Evolutionary conservation across 2,888 invertebrate genomes (phyloP).

Genomic region (Apotomis capreana): DNA sequence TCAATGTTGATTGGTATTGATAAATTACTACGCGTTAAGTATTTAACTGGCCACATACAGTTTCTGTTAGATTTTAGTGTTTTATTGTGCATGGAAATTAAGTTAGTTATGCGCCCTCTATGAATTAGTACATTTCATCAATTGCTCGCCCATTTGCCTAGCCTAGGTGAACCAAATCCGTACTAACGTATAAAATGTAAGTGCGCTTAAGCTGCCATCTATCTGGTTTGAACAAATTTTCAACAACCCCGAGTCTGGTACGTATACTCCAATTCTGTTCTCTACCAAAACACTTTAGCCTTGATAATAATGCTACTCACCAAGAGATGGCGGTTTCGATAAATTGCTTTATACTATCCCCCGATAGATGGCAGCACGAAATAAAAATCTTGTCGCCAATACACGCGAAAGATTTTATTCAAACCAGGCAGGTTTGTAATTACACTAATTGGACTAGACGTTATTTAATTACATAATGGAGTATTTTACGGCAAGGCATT

Average conservation of each 20-base stretch:
- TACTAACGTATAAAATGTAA: too few relatives aligned
- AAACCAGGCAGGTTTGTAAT: slow-evolving; percentile 16
- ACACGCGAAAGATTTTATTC: background rate
- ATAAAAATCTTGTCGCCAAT: background rate
- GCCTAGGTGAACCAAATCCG: too few relatives aligned
- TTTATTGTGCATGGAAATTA: too few relatives aligned
- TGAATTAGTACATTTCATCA: too few relatives aligned
- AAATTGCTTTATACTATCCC: slow-evolving; percentile 5
- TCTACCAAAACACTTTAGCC: background rate
- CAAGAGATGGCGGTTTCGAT: background rate
- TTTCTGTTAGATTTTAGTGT: too few relatives aligned
- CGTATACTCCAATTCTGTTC: background rate
- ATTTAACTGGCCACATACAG: too few relatives aligned
- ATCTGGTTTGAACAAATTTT: background rate
- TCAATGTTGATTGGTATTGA: too few relatives aligned
- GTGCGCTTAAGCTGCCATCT: background rate
- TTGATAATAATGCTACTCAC: background rate
- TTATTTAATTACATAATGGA: slow-evolving; percentile 16
- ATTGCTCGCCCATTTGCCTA: too few relatives aligned
- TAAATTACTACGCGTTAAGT: too few relatives aligned
- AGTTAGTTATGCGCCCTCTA: too few relatives aligned
- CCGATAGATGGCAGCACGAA: slow-evolving; percentile 16
- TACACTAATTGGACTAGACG: slow-evolving; percentile 25
- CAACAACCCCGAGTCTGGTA: background rate
- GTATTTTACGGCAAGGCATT: slow-evolving; percentile 19